Conservation (phyloP, 2,797 vertebrate genomes). For the Myotis planiceps region DNA sequence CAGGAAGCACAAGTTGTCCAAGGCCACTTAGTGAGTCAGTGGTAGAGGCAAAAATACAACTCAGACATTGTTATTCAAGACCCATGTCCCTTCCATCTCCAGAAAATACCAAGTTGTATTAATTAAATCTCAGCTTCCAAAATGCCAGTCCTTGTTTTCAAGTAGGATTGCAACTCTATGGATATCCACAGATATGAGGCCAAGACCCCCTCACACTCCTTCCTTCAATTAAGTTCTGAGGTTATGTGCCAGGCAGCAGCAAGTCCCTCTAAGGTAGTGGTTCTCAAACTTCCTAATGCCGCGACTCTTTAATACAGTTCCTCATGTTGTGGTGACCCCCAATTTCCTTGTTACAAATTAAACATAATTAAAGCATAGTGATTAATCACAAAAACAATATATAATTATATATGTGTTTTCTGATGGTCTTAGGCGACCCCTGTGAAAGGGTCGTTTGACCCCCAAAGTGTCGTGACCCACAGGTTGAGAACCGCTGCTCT, state of each 20-base stretch:
- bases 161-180: neutral
- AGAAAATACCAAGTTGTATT: neutral
- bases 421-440: no score
- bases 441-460: no score
- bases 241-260: neutral
- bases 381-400: no score
- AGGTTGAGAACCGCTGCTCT: neutral
- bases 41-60: neutral
- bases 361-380: no score
- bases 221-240: slow-evolving; percentile 14
- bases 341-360: no score
- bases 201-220: neutral
- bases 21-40: neutral
- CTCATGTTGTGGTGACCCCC: no score
- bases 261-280: neutral
- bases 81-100: neutral
- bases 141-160: neutral
- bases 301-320: no score
- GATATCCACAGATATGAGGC: neutral
- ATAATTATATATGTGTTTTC: no score
- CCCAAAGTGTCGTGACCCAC: no score
- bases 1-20: neutral
- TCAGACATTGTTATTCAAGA: neutral
- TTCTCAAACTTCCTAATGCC: no score
- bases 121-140: neutral